Evolutionary conservation across 1,140 invertebrate genomes (phyloP).

Genomic region (Heliothis subflexa): DNA sequence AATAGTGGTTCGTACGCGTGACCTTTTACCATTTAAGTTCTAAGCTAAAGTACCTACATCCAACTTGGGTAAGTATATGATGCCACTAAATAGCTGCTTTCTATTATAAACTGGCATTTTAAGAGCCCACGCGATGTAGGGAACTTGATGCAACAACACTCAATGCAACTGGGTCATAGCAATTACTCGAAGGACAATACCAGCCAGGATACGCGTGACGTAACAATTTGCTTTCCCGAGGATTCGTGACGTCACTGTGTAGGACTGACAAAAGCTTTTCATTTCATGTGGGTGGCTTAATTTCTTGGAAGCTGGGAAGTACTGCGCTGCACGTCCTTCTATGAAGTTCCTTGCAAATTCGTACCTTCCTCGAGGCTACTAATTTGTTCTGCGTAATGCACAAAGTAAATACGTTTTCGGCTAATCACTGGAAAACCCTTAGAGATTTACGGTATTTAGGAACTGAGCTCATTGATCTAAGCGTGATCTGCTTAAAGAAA

Average conservation of each 20-base stretch:
- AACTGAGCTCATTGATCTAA: not conserved
- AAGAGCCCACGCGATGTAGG: not conserved
- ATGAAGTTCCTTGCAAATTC: too few relatives aligned
- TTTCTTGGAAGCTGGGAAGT: not conserved
- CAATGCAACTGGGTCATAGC: slow-evolving; percentile 27
- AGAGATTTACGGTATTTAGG: not conserved
- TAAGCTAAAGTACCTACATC: not conserved
- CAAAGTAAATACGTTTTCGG: not conserved
- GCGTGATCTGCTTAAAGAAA: not conserved
- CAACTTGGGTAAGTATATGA: not conserved
- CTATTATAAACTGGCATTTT: slow-evolving; percentile 6
- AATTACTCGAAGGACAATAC: slow-evolving; percentile 36
- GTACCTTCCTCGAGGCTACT: not conserved
- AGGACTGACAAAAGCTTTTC: slow-evolving; percentile 4
- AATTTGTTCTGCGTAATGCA: not conserved
- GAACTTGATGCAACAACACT: slow-evolving; percentile 7
- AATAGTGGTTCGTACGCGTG: slow-evolving; percentile 10
- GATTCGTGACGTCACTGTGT: not conserved
- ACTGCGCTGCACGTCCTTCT: too few relatives aligned
- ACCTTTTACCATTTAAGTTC: not conserved
- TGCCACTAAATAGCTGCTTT: not conserved
- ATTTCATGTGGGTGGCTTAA: slow-evolving; percentile 4
- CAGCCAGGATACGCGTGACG: slow-evolving; percentile 25
- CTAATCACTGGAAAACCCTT: not conserved
- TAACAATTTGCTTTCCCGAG: slow-evolving; percentile 21